Base-by-base conservation (phyloP, 1,140 invertebrate genomes). In the Manduca sexta region DNA sequence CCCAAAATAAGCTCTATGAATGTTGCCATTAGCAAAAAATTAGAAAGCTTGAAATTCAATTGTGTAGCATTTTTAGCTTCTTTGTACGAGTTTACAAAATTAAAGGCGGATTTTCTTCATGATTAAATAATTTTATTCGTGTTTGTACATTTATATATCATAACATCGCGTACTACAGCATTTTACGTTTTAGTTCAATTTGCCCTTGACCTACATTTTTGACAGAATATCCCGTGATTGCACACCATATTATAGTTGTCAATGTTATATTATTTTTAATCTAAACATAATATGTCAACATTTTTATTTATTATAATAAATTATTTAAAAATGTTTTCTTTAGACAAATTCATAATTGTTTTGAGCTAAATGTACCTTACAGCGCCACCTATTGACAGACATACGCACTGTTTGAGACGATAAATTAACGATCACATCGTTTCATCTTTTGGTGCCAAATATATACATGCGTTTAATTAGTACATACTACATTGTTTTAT, bases 1-100 rank as follows among this genome's bases (percentile, higher is more conserved):
- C 84, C 82, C 84, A 86, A 84, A 84, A 86, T 85, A 86, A 86
- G 84, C 84, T 86, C 73, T 63, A 57, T 51, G 63, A 74, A 73
- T 85, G 79, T 83, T 85, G 78, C 81, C 75, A 77, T 57, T 61
- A 31, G 14, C 37, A 65, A 78, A 71, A 70, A 75, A 60, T 55
- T 54, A 40, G 46, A 78, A 80, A 84, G 80, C 77, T 84, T 43
- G 30, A 30, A 43, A 30, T 12, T 5, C 21, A 30, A 21, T 12
- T 30, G 13, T 11, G 14, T 29, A 43, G 4, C 12, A 14, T 30
- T 14, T 31, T 30, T 43, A 29, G 15, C 38, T 18, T 17, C 18
- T 11, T 17, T 40, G 16, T 40, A n/a, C 15, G n/a, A 16, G 15
- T 40, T 26, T 26, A 26, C 21, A 26, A 26, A n/a, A 5, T 26